Base-by-base conservation (phyloP, 2,797 vertebrate species). In the Notolepis coatsorum region DNA sequence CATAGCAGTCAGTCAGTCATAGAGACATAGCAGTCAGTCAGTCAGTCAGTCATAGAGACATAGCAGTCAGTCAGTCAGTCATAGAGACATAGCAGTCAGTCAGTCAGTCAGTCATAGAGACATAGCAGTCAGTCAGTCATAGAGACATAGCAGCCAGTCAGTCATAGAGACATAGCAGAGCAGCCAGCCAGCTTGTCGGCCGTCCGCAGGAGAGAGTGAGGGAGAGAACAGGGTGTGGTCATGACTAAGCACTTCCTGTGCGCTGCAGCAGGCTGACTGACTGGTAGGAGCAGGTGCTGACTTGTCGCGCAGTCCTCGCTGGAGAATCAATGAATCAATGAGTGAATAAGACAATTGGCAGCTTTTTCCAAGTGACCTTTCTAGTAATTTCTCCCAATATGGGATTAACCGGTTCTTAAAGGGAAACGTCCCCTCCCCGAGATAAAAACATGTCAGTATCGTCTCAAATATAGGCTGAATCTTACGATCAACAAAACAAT, bases 261-360 rank as follows among this genome's bases (percentile, higher is more conserved):
- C 18, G 52, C 13, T 39, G 17, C 38, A 55, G 28, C 30, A 12
- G 2, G 43, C 52, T 55, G 25, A 10, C 45, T 37, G 27, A 45
- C 52, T 24, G 21, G 43, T 13, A 52, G 25, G 31, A 68, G 61
- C 76, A 68, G 51, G 76, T 73, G 60, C 61, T 49, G 38, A 63
- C 76, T 57, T 70, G 79, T 60, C 45, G 23, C 18, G 48, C 21
- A 48, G 54, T 53, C 56, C 62, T 35, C 53, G 23, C 9, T 21
- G 15, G n/a, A 2, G 31, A 47, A 67, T 42, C 23, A 65, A 46
- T 53, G 17, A 56, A 46, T 42, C 23, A 65, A 46, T 53, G 17
- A 56, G 42, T n/a, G 41, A 63, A 48, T 38, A 15, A 27, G 12
- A 25, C 23, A 25, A 47, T n/a, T n/a, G n/a, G n/a, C n/a, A n/a